These are phyloP conservation scores for Felis chaus DNA, from an alignment of 2,113 vertebrate genomes.

Conservation along the genomic window DNA sequence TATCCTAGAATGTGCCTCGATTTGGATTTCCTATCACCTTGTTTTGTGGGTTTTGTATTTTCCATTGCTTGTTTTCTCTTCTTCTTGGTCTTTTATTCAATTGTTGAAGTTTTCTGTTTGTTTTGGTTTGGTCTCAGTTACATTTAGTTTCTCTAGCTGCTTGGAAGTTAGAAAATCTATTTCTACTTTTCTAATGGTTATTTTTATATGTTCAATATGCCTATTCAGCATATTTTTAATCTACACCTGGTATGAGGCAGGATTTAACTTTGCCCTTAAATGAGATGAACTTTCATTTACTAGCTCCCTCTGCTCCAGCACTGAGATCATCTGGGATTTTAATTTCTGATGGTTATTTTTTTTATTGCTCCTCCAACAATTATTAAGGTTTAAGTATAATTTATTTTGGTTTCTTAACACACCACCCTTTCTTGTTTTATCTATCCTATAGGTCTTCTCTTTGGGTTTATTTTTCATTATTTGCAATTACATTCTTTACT, in stretches of 20 bases:
- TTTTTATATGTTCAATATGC: not conserved
- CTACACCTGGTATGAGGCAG: not conserved
- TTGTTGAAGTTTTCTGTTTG: not conserved
- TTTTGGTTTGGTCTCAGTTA: not conserved
- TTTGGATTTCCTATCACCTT: not conserved
- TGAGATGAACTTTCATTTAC: not conserved
- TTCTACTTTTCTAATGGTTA: not conserved
- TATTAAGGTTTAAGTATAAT: not conserved
- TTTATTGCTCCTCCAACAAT: not conserved
- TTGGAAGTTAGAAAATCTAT: not conserved
- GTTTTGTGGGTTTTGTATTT: not conserved
- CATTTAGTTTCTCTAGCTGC: not conserved
- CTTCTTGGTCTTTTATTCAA: not conserved
- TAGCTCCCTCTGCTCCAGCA: not conserved
- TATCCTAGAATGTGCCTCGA: not conserved
- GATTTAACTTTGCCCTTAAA: not conserved
- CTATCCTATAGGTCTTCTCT: not conserved
- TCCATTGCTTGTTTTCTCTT: not conserved
- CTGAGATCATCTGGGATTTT: not conserved
- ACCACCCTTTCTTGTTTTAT: not conserved
- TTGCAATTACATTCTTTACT: not conserved
- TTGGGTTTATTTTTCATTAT: not conserved
- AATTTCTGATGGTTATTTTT: not conserved
- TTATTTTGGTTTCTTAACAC: not conserved
- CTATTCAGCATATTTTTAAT: not conserved